Evolutionary conservation across 2,888 invertebrate species (phyloP), one percentile per base, ranked within the genome.

Genomic region (Pseudococcus longispinus): DNA sequence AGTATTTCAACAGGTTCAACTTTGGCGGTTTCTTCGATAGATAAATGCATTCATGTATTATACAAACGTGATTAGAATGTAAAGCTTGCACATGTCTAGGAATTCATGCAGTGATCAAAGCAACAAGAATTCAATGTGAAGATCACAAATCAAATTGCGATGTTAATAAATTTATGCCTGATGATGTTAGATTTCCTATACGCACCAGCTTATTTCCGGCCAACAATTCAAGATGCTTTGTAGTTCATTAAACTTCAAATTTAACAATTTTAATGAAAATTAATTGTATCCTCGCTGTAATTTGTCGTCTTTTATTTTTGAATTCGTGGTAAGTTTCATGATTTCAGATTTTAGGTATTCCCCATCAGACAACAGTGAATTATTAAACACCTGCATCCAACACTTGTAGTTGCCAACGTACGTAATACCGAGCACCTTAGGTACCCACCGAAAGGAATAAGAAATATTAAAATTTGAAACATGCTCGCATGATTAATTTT

Each of bases 401-500:
- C 37, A n/a, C n/a, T n/a, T n/a, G n/a, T n/a, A n/a, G n/a, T n/a
- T 37, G 37, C 44, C 44, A 3, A 46, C 44, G 5, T 37, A 37
- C 8, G 44, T 15, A 46, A 15, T 46, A 46, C 15, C 15, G 13
- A 46, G 8, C n/a, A n/a, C n/a, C n/a, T n/a, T 37, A 37, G 4
- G 37, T 2, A 46, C 44, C 13, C 3, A 46, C 15, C 44, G 13
- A 11, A 15, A 46, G 44, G 44, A 15, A 8, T 11, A 15, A 46
- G 13, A 13, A 46, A 46, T 46, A 80, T 80, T 80, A 80, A 80
- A 83, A 83, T 83, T 83, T 51, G 84, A 84, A 65, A 9, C 84
- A 55, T 84, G 84, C 51, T 60, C 65, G 37, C 32, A 70, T 84
- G 55, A 60, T 84, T 84, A 65, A 84, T 84, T 84, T 84, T 84